phyloP scores from a whole-genome alignment of 2,113 vertebrate genomes.

The Sakesphorus luctuosus region DNA sequence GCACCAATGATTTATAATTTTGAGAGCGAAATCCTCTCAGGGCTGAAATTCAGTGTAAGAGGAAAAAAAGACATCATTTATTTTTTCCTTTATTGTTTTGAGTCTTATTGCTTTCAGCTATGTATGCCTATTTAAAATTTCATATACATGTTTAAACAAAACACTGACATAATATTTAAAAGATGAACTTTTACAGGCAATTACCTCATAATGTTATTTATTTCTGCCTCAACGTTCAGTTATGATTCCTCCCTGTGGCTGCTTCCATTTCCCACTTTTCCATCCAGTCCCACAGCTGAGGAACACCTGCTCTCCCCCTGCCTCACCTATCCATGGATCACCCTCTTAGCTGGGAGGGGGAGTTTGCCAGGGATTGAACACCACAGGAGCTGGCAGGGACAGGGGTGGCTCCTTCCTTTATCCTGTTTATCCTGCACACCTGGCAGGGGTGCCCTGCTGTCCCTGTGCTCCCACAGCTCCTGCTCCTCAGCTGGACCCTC shows the following conservation, averaged over 20 bases:
- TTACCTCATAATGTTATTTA: background rate
- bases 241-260: background rate
- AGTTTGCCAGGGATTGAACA: background rate
- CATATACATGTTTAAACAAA: background rate
- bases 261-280: background rate
- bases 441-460: background rate
- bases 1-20: background rate
- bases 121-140: background rate
- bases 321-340: rapidly evolving
- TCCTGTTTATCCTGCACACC: rapidly evolving
- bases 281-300: background rate
- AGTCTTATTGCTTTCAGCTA: background rate
- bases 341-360: background rate
- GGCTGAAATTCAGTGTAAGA: slow-evolving; percentile 7
- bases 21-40: background rate
- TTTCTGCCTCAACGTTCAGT: background rate
- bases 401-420: background rate
- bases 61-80: background rate
- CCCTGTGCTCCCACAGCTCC: background rate
- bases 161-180: background rate
- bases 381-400: background rate
- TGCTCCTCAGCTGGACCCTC: background rate
- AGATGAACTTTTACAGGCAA: background rate
- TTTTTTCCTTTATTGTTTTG: background rate
- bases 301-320: background rate